Conservation (phyloP, 2,797 vertebrate genomes). For the Steatocranus sp. region DNA sequence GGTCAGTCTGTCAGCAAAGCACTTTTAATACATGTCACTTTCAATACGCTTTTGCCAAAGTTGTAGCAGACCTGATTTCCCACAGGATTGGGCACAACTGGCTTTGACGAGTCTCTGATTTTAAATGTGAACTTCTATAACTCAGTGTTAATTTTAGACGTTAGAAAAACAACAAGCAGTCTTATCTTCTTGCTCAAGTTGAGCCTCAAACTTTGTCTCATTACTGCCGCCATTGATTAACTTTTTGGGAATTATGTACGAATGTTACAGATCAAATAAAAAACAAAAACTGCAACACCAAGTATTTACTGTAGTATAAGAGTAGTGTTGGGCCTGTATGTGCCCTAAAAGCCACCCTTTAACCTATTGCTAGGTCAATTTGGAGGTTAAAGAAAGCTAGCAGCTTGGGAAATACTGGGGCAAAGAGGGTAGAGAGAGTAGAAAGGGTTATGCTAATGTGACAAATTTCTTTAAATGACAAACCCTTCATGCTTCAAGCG, state of each 20-base stretch:
- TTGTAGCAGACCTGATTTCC: not conserved
- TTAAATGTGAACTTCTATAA: not conserved
- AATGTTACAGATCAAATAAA: not conserved
- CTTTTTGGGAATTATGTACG: not conserved
- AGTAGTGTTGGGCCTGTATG: not conserved
- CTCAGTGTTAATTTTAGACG: not conserved
- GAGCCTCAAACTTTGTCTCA: not conserved
- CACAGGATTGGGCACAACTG: not conserved
- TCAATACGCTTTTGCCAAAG: not conserved
- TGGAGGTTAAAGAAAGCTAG: not conserved
- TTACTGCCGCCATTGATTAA: not conserved
- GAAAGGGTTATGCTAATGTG: not conserved
- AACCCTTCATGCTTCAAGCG: not conserved
- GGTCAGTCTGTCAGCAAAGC: not conserved
- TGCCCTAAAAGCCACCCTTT: not conserved
- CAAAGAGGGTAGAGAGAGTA: not conserved
- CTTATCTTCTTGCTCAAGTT: not conserved
- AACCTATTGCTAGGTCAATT: not conserved
- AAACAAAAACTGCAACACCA: not conserved
- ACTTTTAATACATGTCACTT: not conserved
- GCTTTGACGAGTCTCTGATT: not conserved
- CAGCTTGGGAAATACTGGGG: not conserved
- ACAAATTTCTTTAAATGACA: not conserved
- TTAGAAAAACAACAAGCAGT: not conserved
- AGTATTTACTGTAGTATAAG: not conserved